phyloP scores from a whole-genome alignment of 2,113 vertebrate genomes.

The Podiceps cristatus region DNA sequence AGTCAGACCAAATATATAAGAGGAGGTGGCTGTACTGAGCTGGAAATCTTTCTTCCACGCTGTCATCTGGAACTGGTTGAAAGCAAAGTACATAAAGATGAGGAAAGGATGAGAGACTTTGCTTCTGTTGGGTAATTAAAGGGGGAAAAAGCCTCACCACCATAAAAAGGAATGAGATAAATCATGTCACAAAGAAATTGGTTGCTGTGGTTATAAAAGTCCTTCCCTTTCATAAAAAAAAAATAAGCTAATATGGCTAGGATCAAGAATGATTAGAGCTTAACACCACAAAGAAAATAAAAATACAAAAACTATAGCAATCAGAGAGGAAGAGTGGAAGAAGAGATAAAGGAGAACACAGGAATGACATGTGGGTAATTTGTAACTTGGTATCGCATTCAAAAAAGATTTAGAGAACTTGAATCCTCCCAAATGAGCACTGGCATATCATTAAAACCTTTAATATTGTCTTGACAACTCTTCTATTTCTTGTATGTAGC shows the following conservation, averaged over 20 bases:
- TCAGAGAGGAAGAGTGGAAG: slow-evolving; percentile 27
- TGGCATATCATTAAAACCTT: slow-evolving; percentile 19
- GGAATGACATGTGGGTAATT: neutral
- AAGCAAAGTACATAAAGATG: slow-evolving; percentile 27
- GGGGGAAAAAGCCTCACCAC: neutral
- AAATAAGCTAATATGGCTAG: neutral
- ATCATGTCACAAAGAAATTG: slow-evolving; percentile 21
- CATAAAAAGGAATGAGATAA: slow-evolving; percentile 7
- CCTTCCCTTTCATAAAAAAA: neutral
- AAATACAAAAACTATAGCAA: neutral
- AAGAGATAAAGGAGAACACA: slow-evolving; percentile 41
- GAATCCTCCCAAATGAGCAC: neutral
- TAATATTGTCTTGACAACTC: neutral
- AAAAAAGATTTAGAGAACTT: neutral
- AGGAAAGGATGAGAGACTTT: slow-evolving; percentile 20
- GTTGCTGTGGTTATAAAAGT: slow-evolving; percentile 4
- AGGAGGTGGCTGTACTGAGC: neutral
- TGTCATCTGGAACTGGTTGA: slow-evolving; percentile 55
- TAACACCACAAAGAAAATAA: slow-evolving; percentile 8
- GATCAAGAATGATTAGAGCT: neutral
- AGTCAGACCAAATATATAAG: neutral
- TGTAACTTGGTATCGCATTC: neutral
- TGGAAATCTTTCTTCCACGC: neutral
- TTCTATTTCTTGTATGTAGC: neutral
- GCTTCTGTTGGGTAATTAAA: slow-evolving; percentile 59